Conservation (phyloP, 2,888 invertebrate genomes). For the Coremacera marginata region DNA sequence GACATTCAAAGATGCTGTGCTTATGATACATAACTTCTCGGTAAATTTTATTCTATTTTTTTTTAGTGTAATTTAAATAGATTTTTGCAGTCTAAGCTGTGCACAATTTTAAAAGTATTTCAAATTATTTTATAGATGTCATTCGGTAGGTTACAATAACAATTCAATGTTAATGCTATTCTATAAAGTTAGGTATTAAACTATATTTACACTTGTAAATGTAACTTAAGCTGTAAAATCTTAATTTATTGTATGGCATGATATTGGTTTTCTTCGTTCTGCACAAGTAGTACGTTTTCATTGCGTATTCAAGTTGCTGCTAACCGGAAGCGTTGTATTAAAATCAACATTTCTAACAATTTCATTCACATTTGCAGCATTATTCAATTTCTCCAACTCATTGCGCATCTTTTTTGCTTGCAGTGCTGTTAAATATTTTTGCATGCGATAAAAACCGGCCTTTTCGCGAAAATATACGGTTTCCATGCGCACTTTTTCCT, state of each 20-base stretch:
- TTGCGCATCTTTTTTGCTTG: slow-evolving; percentile 55
- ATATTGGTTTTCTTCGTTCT: not conserved
- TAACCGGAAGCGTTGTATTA: not conserved
- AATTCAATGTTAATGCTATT: too few relatives aligned
- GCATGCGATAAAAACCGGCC: slow-evolving; percentile 61
- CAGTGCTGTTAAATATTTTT: slow-evolving; percentile 59
- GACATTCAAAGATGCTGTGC: too few relatives aligned
- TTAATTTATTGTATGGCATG: slow-evolving; percentile 15
- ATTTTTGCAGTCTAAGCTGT: too few relatives aligned
- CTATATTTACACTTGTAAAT: not conserved
- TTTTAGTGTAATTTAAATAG: too few relatives aligned
- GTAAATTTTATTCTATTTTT: too few relatives aligned
- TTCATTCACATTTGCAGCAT: not conserved
- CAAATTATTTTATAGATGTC: too few relatives aligned
- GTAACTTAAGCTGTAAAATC: not conserved
- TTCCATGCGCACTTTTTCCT: slow-evolving; percentile 58
- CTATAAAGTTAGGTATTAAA: too few relatives aligned
- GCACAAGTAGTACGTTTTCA: not conserved
- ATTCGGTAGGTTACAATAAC: too few relatives aligned
- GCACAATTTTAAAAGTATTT: too few relatives aligned
- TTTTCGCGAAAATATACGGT: slow-evolving; percentile 60
- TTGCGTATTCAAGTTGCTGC: not conserved
- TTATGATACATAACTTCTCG: too few relatives aligned
- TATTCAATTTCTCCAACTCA: slow-evolving; percentile 48
- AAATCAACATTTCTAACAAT: not conserved